Percentiles rank a stretch among this genome's conserved stretches.
Conservation (phyloP, 2,113 vertebrate species). For the Amazona guildingii region DNA sequence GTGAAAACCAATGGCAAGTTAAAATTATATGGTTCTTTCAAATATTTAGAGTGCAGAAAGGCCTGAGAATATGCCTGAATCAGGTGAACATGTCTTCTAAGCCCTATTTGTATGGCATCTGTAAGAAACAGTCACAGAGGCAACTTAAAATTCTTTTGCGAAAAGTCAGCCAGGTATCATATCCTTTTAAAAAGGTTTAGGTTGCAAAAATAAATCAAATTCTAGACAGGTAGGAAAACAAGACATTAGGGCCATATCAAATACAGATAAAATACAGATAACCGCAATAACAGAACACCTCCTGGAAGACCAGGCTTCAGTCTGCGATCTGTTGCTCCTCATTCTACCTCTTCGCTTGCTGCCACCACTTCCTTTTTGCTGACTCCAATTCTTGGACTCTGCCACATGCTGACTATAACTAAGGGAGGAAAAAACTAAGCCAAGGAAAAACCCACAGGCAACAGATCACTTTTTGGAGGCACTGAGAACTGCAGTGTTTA, state of each 20-base stretch:
- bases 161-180: neutral
- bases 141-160: neutral
- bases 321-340: neutral
- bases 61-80: neutral
- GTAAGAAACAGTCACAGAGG: neutral
- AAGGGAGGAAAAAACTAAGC: neutral
- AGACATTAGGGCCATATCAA: neutral
- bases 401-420: neutral
- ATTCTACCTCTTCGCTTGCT: neutral
- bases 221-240: neutral
- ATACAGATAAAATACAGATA: neutral
- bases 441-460: neutral
- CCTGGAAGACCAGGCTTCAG: neutral
- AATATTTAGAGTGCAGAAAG: neutral
- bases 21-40: neutral
- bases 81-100: neutral
- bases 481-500: neutral
- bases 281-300: neutral
- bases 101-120: neutral
- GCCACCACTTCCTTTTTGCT: neutral
- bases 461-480: neutral
- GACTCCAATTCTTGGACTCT: neutral
- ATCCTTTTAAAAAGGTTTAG: neutral
- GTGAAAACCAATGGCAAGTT: neutral
- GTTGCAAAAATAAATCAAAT: neutral